phyloP scores from a whole-genome alignment of 2,888 invertebrate genomes.

The Cantharis flavilabris region DNA sequence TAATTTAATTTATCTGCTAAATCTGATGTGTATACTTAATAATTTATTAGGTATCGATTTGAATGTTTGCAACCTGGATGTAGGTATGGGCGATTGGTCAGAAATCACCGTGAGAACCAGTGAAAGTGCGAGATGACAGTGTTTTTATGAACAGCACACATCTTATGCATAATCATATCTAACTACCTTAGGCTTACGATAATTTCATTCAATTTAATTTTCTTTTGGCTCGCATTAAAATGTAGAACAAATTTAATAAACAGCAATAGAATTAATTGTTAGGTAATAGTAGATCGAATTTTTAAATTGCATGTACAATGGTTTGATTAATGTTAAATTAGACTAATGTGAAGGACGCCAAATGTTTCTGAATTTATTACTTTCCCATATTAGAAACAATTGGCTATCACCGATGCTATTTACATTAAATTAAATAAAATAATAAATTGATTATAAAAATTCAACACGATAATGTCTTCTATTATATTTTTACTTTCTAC shows the following conservation, averaged over 20 bases:
- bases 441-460: neutral
- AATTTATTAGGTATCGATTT: constrained; percentile 9
- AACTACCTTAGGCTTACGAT: constrained; percentile 40
- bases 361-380: constrained; percentile 1
- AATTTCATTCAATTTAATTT: constrained; percentile 29
- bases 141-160: constrained; percentile 37
- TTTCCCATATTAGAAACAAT: neutral
- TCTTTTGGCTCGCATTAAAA: constrained; percentile 4
- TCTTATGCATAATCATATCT: constrained; percentile 40
- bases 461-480: neutral
- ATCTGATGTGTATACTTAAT: neutral
- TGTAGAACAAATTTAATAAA: neutral
- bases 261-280: constrained; percentile 1
- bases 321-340: neutral
- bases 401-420: neutral
- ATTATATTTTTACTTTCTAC: neutral
- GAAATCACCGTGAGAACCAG: constrained; percentile 48
- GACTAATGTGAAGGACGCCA: neutral
- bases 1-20: constrained; percentile 2
- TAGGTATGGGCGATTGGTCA: constrained; percentile 25
- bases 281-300: neutral
- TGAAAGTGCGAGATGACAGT: constrained; percentile 51
- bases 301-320: neutral
- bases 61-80: constrained; percentile 22
- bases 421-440: neutral